Evolutionary conservation across 2,797 vertebrate species (phyloP).

Genomic region (Poliocrania exsul): DNA sequence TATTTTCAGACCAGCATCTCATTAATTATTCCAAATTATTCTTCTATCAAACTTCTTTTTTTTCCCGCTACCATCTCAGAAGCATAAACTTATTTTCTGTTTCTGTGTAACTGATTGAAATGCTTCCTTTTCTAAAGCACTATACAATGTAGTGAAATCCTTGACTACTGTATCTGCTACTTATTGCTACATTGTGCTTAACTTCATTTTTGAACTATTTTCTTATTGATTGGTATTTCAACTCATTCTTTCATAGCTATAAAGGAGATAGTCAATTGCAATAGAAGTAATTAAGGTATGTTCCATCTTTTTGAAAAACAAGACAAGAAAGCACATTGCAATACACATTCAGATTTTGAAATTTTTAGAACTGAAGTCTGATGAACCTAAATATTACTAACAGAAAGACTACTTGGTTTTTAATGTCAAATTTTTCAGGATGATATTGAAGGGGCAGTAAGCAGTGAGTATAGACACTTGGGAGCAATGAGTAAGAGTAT

Average conservation of each 20-base stretch:
- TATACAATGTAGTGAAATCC: neutral
- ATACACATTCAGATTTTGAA: neutral
- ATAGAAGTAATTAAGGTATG: neutral
- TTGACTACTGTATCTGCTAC: neutral
- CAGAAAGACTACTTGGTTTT: neutral
- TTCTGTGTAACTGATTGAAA: conserved; percentile 16
- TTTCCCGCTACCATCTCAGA: neutral
- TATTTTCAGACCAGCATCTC: neutral
- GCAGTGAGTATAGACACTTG: neutral
- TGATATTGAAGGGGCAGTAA: neutral
- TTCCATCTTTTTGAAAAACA: conserved; percentile 5
- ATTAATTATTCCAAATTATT: neutral
- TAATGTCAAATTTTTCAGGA: neutral
- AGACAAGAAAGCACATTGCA: neutral
- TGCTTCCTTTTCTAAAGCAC: conserved; percentile 35
- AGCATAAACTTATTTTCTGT: neutral
- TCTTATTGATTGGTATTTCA: conserved; percentile 28
- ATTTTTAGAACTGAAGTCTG: neutral
- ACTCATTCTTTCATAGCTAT: conserved; percentile 12
- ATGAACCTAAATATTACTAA: neutral
- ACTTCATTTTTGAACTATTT: neutral
- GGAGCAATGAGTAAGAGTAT: neutral
- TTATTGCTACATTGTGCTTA: neutral
- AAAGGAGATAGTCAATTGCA: neutral
- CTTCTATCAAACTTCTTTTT: neutral